Percentiles rank a stretch among this genome's conserved stretches.
These are phyloP conservation scores for Lapara coniferarum DNA, from an alignment of 2,888 invertebrate species.

Conservation along the genomic window DNA sequence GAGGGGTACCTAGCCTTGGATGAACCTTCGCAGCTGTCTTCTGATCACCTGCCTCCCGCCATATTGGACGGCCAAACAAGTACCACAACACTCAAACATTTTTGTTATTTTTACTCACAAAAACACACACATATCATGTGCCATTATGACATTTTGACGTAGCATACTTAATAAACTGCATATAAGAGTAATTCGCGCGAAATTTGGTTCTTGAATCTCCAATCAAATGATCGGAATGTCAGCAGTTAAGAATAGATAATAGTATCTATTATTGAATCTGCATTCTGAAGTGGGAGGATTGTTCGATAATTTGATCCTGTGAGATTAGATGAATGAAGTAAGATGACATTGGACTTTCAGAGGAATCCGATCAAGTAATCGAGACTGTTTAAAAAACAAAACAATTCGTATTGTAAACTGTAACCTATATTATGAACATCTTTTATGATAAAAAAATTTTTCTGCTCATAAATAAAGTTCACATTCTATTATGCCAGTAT, in stretches of 20 bases:
- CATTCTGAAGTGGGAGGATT: neutral
- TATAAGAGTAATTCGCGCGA: neutral
- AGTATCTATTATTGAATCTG: neutral
- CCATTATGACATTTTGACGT: constrained; percentile 40
- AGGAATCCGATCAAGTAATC: too few relatives aligned
- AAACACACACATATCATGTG: constrained; percentile 21
- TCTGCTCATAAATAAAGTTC: neutral
- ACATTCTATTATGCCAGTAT: too few relatives aligned
- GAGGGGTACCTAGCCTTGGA: constrained; percentile 73
- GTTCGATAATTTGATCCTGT: neutral
- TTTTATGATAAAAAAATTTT: too few relatives aligned
- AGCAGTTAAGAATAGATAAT: neutral
- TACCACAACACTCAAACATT: constrained; percentile 42
- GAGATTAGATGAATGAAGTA: neutral
- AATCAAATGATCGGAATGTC: neutral
- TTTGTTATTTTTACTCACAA: constrained; percentile 20
- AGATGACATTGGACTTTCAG: too few relatives aligned
- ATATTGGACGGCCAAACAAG: constrained; percentile 68
- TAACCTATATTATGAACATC: too few relatives aligned
- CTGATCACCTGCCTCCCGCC: constrained; percentile 74
- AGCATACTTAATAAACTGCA: neutral
- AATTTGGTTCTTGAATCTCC: neutral
- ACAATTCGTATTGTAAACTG: too few relatives aligned
- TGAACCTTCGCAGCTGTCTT: constrained; percentile 67
- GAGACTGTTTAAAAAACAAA: too few relatives aligned